Evolutionary conservation across 1,140 invertebrate genomes (phyloP).

Genomic region (Melanaphis sacchari): DNA sequence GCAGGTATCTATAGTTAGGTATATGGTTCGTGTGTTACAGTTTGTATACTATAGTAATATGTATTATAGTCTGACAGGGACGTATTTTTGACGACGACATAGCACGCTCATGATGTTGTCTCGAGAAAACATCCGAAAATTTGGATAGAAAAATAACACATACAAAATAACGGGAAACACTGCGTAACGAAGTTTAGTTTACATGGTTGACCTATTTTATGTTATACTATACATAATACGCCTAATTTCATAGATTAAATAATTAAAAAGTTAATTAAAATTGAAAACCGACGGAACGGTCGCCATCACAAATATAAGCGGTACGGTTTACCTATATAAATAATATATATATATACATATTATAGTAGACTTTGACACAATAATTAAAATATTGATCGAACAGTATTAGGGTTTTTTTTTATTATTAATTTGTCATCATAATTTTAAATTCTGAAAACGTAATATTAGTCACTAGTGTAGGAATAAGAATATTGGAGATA

Average conservation of each 20-base stretch:
- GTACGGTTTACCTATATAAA: neutral
- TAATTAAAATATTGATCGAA: neutral
- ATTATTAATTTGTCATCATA: neutral
- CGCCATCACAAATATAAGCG: neutral
- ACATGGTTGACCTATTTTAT: neutral
- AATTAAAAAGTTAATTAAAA: constrained; percentile 7
- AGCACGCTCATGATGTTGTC: neutral
- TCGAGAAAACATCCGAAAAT: neutral
- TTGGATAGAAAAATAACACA: neutral
- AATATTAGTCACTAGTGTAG: too few relatives aligned
- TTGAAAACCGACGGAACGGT: neutral
- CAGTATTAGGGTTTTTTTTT: neutral
- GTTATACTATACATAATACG: neutral
- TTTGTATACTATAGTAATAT: neutral
- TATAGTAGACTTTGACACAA: neutral
- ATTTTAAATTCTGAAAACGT: neutral
- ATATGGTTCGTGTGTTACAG: neutral
- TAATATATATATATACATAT: neutral
- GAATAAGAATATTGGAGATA: too few relatives aligned
- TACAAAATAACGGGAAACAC: neutral
- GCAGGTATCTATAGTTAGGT: too few relatives aligned
- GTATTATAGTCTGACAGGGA: neutral
- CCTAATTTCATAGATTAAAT: neutral
- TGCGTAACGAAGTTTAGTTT: neutral
- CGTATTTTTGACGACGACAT: neutral